These are phyloP conservation scores for Phalera bucephala DNA, from an alignment of 2,888 invertebrate species.

Conservation along the genomic window DNA sequence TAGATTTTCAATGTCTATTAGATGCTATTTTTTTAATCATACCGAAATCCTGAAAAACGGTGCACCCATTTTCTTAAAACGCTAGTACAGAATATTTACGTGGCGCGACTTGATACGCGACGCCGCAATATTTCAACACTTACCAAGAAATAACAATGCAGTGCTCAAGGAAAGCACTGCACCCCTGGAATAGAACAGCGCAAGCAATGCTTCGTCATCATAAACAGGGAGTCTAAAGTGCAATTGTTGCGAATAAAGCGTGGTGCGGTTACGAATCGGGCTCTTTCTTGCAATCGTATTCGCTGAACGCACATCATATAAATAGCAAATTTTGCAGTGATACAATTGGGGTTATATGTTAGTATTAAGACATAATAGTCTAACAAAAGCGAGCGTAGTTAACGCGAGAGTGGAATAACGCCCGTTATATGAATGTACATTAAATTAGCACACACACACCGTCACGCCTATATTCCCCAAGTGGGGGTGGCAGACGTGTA, in stretches of 20 bases:
- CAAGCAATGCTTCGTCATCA: slow-evolving; percentile 65
- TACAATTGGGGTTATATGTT: not conserved
- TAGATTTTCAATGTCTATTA: no score
- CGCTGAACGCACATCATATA: not conserved
- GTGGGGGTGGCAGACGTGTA: no score
- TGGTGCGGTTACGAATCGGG: slow-evolving; percentile 21
- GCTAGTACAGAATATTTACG: slow-evolving; percentile 57
- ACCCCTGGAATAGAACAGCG: slow-evolving; percentile 58
- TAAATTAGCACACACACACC: no score
- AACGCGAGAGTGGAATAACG: no score
- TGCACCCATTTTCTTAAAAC: slow-evolving; percentile 49
- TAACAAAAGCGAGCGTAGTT: no score
- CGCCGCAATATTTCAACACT: slow-evolving; percentile 74
- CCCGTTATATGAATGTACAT: no score
- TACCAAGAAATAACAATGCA: slow-evolving; percentile 76
- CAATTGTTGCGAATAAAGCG: slow-evolving; percentile 31
- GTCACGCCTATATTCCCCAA: no score
- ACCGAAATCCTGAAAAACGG: slow-evolving; percentile 53
- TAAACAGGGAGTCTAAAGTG: slow-evolving; percentile 45
- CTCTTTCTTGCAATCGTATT: slow-evolving; percentile 12
- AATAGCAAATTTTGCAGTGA: not conserved
- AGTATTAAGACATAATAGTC: not conserved
- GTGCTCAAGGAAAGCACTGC: slow-evolving; percentile 61
- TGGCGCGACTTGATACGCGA: slow-evolving; percentile 48
- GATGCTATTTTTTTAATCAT: slow-evolving; percentile 39